These are phyloP conservation scores for Capromys pilorides DNA, from an alignment of 2,797 vertebrate genomes.

Conservation along the genomic window DNA sequence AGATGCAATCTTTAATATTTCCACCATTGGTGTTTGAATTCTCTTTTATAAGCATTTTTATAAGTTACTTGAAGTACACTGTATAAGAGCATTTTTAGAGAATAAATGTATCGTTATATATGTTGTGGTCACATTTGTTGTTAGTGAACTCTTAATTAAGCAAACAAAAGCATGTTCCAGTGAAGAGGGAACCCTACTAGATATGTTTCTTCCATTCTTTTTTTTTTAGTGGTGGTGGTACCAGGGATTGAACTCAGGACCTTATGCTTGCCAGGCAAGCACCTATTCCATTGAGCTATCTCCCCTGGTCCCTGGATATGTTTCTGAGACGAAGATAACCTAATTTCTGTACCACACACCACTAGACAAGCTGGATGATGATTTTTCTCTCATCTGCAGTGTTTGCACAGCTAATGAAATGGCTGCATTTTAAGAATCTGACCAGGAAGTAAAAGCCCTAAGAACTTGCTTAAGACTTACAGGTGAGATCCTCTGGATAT, in stretches of 20 bases:
- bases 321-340: background rate
- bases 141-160: conserved; percentile 7
- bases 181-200: background rate
- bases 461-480: background rate
- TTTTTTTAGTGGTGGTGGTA: too few relatives aligned
- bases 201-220: background rate
- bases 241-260: too few relatives aligned
- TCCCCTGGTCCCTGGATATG: too few relatives aligned
- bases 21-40: background rate
- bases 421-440: background rate
- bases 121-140: background rate
- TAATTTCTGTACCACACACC: background rate
- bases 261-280: too few relatives aligned
- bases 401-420: conserved; percentile 34
- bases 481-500: background rate
- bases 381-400: background rate
- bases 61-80: background rate
- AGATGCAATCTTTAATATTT: background rate
- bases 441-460: background rate
- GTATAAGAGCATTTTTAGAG: background rate
- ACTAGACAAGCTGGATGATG: background rate
- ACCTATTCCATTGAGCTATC: too few relatives aligned
- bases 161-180: conserved; percentile 33
- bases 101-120: background rate
- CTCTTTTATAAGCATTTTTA: background rate